Evolutionary conservation across 2,888 invertebrate species (phyloP), one percentile per base, ranked within the genome.

Genomic region (Ophion obscuratus): DNA sequence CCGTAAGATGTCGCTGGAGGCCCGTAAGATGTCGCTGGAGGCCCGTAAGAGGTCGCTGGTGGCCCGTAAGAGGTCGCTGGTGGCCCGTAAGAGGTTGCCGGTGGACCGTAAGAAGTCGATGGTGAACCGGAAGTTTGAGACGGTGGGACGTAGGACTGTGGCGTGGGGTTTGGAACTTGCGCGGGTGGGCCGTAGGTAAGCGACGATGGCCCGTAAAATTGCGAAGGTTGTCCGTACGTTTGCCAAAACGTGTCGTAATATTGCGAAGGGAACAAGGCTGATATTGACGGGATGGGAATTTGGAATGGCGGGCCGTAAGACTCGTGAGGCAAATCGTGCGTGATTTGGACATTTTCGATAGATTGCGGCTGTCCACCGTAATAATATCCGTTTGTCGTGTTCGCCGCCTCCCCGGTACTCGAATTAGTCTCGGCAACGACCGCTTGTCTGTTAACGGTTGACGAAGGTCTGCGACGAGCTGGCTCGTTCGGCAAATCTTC

Each of bases 331-430:
- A 81, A 27, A 74, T 88, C 81, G 20, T 88, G 90, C 68, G 92
- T 93, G 3, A 92, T 83, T 3, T 89, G 89, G 1, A 93, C 11
- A 31, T 92, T 83, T 0, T 88, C 86, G 27, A 93, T 75, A 10
- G 90, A 84, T 78, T 93, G 93, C 0, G 93, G 90, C 87, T 88
- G 84, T 40, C 94, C 93, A 5, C 90, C 91, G 61, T 92, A 93
- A 68, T 92, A 93, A 68, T 93, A 93, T 6, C 92, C 80, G 59
- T 83, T 68, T 66, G 81, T 68, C 59, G 57, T n/a, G 53, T 70
- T 82, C 20, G 47, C 70, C 27, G 64, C 64, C n/a, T 7, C 9
- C 1, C 71, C 62, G 2, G 20, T 27, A 1, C 53, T 66, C 6
- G 36, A 11, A 40, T 67, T 67, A 0, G 40, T 40, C 40, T 11